Evolutionary conservation across 2,113 vertebrate genomes (phyloP).

Genomic region (Bambusicola thoracicus): DNA sequence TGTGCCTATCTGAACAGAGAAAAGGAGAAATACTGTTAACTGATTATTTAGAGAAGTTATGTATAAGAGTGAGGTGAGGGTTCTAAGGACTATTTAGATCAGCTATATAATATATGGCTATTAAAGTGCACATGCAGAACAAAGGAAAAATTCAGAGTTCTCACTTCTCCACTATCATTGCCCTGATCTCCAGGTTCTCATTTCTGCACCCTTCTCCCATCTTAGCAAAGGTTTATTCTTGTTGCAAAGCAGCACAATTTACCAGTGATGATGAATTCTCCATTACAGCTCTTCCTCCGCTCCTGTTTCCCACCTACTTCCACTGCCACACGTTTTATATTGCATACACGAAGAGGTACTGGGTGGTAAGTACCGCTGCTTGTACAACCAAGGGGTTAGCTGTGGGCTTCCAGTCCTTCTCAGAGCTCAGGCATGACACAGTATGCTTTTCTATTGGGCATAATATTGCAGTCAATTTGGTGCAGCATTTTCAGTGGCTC

Average conservation of each 20-base stretch:
- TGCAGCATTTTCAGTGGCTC: not conserved
- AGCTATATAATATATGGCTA: not conserved
- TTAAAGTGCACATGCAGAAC: not conserved
- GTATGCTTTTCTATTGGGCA: fast-evolving
- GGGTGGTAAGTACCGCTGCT: constrained; percentile 24
- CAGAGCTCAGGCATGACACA: not conserved
- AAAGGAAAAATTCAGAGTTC: not conserved
- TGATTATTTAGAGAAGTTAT: not conserved
- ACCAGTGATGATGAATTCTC: not conserved
- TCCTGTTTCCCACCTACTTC: constrained; percentile 67
- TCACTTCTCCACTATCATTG: not conserved
- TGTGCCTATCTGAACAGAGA: not conserved
- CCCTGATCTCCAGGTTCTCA: not conserved
- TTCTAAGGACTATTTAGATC: not conserved
- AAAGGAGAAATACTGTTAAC: not conserved
- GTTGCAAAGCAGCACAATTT: not conserved
- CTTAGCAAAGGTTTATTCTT: not conserved
- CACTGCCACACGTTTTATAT: constrained; percentile 51
- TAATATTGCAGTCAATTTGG: fast-evolving
- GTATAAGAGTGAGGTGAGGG: not conserved
- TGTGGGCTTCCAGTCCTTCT: not conserved
- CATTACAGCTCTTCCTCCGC: constrained; percentile 49
- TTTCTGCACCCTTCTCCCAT: not conserved
- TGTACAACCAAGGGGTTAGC: not conserved
- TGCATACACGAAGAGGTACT: constrained; percentile 46